A percentile compares a stretch with the other conserved stretches of the same genome.
Evolutionary conservation across 1,140 invertebrate species (phyloP).

Genomic region (Mesaphorura yosii): DNA sequence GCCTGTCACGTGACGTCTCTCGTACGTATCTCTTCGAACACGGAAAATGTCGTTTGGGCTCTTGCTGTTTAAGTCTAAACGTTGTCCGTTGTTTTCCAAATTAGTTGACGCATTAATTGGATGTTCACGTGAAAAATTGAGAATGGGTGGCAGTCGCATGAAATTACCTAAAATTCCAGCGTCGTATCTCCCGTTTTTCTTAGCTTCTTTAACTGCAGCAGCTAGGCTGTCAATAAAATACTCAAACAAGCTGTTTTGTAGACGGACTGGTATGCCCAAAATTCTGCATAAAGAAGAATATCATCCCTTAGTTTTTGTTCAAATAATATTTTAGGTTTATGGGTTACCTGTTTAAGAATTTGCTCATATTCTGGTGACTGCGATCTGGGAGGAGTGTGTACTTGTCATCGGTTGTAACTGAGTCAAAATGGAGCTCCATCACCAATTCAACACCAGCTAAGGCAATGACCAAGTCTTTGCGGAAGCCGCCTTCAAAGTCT

Average conservation of each 20-base stretch:
- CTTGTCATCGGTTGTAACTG: slow-evolving; percentile 68
- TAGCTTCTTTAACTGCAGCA: slow-evolving; percentile 72
- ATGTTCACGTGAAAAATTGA: not conserved
- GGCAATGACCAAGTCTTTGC: slow-evolving; percentile 72
- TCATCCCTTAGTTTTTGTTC: not conserved
- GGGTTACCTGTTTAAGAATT: slow-evolving; percentile 73
- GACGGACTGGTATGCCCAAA: slow-evolving; percentile 87
- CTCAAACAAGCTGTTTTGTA: slow-evolving; percentile 93
- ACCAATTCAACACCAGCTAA: slow-evolving; percentile 86
- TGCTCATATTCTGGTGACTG: slow-evolving; percentile 95
- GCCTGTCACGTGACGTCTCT: slow-evolving; percentile 76
- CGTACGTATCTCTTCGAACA: slow-evolving; percentile 60
- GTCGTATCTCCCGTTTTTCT: slow-evolving; percentile 63
- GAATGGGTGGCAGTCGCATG: not conserved
- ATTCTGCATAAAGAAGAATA: slow-evolving; percentile 48
- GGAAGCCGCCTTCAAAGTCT: slow-evolving; percentile 84
- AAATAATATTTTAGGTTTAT: too few species aligned
- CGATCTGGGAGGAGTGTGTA: slow-evolving; percentile 79
- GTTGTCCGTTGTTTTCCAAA: slow-evolving; percentile 3
- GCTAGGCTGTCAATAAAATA: slow-evolving; percentile 93
- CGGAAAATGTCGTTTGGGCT: slow-evolving; percentile 63
- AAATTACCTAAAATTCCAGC: slow-evolving; percentile 63
- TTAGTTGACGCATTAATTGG: slow-evolving; percentile 15
- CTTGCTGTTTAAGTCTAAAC: slow-evolving; percentile 53
- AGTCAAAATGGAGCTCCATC: slow-evolving; percentile 68